Evolutionary conservation across 2,888 invertebrate species (phyloP).

Genomic region (Heliconius sara): DNA sequence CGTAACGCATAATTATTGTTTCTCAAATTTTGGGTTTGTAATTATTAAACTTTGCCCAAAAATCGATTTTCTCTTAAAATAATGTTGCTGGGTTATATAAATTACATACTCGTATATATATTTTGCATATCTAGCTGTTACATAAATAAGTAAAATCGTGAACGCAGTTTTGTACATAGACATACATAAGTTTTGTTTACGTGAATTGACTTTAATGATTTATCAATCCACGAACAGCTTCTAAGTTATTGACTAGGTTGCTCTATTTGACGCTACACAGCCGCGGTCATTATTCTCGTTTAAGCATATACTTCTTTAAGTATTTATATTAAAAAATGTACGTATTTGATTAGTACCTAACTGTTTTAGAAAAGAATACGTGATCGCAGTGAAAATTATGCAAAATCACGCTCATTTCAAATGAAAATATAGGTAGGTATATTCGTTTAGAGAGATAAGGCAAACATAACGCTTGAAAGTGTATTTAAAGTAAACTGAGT

Average conservation of each 20-base stretch:
- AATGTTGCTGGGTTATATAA: neutral
- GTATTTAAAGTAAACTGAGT: constrained; percentile 70
- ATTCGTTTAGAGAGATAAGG: constrained; percentile 31
- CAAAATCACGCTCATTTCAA: constrained; percentile 31
- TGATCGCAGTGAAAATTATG: constrained; percentile 28
- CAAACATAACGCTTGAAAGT: constrained; percentile 53
- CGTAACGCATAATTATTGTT: neutral
- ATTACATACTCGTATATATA: neutral
- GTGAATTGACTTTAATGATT: neutral
- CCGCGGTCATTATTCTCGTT: neutral
- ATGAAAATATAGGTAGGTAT: constrained; percentile 16
- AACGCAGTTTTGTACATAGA: too few relatives aligned
- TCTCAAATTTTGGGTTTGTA: neutral
- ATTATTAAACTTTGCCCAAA: neutral
- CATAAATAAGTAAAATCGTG: too few relatives aligned
- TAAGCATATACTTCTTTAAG: neutral
- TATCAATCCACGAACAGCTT: neutral
- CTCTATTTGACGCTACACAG: too few relatives aligned
- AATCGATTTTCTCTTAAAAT: neutral
- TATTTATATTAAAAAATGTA: neutral
- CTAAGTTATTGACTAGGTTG: neutral
- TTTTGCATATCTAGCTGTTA: neutral
- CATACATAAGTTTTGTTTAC: neutral
- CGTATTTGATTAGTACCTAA: neutral
- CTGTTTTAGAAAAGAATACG: constrained; percentile 8